Percentiles rank a stretch among this genome's conserved stretches.
These are phyloP conservation scores for Alaudala cheleensis DNA, from an alignment of 2,113 vertebrate species.

Conservation along the genomic window DNA sequence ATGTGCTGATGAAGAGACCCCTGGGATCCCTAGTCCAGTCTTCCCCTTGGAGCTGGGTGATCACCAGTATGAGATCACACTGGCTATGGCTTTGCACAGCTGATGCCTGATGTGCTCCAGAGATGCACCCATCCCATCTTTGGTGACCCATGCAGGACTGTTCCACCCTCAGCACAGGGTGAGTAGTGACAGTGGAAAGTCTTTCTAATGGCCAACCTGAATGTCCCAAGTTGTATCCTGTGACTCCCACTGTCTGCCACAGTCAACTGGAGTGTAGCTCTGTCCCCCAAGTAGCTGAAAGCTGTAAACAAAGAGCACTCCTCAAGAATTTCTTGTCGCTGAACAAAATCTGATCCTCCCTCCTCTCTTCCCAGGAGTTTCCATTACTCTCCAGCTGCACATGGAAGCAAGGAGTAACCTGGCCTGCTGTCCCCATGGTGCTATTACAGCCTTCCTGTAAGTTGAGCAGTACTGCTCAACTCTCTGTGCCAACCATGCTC, in stretches of 20 bases:
- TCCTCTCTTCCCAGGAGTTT: background rate
- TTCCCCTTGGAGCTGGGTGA: background rate
- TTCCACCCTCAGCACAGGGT: background rate
- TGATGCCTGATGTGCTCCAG: background rate
- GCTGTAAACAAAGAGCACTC: background rate
- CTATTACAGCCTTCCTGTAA: background rate
- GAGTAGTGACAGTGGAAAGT: background rate
- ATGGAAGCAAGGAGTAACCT: background rate
- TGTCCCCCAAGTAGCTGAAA: background rate
- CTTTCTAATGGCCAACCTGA: background rate
- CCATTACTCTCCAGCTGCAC: background rate
- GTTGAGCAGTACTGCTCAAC: background rate
- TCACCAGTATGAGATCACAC: background rate
- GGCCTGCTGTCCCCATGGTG: background rate
- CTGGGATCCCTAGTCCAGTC: background rate
- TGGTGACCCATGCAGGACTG: background rate
- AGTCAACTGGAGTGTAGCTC: background rate
- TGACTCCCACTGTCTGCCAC: background rate
- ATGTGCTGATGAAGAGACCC: background rate
- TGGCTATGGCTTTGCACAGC: background rate
- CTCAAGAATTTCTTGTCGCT: background rate
- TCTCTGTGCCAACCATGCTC: accelerated
- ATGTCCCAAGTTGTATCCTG: background rate
- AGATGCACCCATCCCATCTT: background rate
- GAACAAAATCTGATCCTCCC: background rate